A percentile compares a stretch with the other conserved stretches of the same genome.
Evolutionary conservation across 2,888 invertebrate species (phyloP).

Genomic region (Noctua fimbriata): DNA sequence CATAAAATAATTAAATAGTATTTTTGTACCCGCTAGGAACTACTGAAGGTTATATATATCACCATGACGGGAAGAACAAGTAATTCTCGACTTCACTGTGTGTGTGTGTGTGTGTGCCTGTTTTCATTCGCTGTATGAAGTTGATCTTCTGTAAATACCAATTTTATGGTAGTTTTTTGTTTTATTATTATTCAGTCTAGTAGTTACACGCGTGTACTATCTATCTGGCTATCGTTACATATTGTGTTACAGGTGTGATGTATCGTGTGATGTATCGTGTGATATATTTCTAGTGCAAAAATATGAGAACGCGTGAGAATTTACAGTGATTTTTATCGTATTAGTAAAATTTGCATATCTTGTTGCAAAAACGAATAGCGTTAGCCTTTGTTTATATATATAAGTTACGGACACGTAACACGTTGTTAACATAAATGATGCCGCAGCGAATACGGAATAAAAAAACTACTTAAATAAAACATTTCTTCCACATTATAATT

Average conservation of each 20-base stretch:
- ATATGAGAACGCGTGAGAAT: constrained; percentile 39
- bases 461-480: too few species aligned
- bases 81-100: not conserved
- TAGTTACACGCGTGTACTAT: constrained; percentile 4
- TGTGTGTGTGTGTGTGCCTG: not conserved
- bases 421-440: too few species aligned
- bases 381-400: not conserved
- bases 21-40: too few species aligned
- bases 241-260: constrained; percentile 20
- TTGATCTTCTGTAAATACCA: not conserved
- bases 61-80: not conserved
- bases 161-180: constrained; percentile 9
- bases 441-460: too few species aligned
- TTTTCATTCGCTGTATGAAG: not conserved
- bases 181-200: constrained; percentile 32
- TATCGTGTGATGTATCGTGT: constrained; percentile 27
- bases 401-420: too few species aligned
- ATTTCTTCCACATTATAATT: too few species aligned
- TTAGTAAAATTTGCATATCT: constrained; percentile 22
- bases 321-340: constrained; percentile 12
- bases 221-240: constrained; percentile 1
- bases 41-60: not conserved
- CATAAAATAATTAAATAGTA: too few species aligned
- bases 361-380: not conserved
- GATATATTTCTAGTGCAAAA: constrained; percentile 14